Evolutionary conservation across 2,113 vertebrate species (phyloP), one percentile per base, ranked within the genome.

Genomic region (Malurus melanocephalus): DNA sequence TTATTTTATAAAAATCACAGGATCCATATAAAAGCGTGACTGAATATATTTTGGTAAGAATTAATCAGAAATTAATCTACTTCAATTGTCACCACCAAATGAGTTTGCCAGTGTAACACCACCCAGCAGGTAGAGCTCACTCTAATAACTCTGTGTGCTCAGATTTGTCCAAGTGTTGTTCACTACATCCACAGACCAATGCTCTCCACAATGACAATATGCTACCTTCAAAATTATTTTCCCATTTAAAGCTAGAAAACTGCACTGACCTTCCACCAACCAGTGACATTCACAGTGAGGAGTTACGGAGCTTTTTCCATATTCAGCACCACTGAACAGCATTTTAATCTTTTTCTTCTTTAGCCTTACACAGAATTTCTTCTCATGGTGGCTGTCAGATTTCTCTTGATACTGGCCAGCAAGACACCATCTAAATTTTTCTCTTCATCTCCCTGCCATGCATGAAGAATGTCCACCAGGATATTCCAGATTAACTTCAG

Each of bases 1-100:
- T 94, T 77, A 81, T 87, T 91, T 69, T 57, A 82, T 53, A 81
- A 93, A 93, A 89, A 83, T 74, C 69, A 79, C 19, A 66, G 13
- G 40, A 85, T 53, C 43, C 5, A 73, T 84, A 84, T 60, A 56
- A 90, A 90, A 81, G 33, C n/a, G 21, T 53, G 59, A 73, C 49
- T 19, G 11, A 56, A 85, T 67, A 60, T 7, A 38, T 23, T 67
- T 71, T 60, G 4, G 24, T 46, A 78, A 46, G 18, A 72, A 61
- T 79, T 65, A 88, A 64, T 77, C 15, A 59, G 51, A 90, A 93
- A 93, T 81, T 24, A 88, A 85, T 76, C 13, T 62, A 75, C 35
- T 73, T 62, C 11, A 73, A 9, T 49, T 32, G 23, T 59, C 56
- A 85, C 62, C 43, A 43, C 12, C 27, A 80, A 52, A 51, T 17